Base-by-base conservation (phyloP, 92 coral and sea anemone genomes). In the Siderastrea radians region DNA sequence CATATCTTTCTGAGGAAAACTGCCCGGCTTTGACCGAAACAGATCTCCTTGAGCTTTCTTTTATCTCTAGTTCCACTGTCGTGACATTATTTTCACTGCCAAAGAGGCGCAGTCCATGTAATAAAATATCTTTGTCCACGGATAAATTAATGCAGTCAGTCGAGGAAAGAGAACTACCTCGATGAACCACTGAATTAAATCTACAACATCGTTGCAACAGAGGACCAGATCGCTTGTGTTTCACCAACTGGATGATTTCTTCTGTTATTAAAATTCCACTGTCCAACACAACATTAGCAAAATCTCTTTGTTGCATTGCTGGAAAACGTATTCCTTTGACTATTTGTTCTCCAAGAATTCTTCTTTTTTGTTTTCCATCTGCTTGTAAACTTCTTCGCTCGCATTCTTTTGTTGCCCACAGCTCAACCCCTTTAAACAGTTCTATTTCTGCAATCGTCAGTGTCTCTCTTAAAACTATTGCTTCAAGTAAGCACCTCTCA, bases 381-480 rank as follows among this genome's bases (percentile, higher is more conserved):
- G 65, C 50, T 5, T 14, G 46, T 64, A 77, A 77, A 17, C 81
- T 68, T 49, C 49, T 67, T 13, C 81, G 55, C 48, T 54, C 81
- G 52, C 81, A 77, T 55, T 77, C 69, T 4, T 15, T 77, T 5
- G 49, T 57, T 45, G 92, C 92, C 92, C 92, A 88, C 19, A 81
- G 76, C n/a, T 84, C 72, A 68, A 84, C 84, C n/a, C 88, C 92
- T 67, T 82, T 75, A 53, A 88, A 88, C 48, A 88, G 87, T 10
- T 79, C 84, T 13, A 82, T 66, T 66, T 88, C 92, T 43, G 38
- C 72, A 67, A 26, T 26, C 48, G 47, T 43, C 72, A 26, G 72
- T 19, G 49, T 67, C 1, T 55, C 10, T 8, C 49, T 44, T 9
- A 14, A 7, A 26, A 43, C 38, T 26, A 67, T 38, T 6, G 13